Evolutionary conservation across 1,140 invertebrate genomes (phyloP).

Genomic region (Heliothis subflexa): DNA sequence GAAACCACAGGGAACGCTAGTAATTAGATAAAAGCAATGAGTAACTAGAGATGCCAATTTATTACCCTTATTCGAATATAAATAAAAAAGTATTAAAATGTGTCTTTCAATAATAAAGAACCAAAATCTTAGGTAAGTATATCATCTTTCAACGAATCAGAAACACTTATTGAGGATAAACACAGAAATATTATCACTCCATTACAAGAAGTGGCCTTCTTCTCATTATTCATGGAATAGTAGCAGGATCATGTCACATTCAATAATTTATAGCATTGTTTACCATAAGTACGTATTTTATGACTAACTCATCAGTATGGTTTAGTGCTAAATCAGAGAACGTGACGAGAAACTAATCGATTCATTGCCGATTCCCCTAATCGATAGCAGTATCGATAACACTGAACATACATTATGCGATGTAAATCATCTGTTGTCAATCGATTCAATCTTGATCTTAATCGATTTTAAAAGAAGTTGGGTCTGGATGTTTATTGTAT

Average conservation of each 20-base stretch:
- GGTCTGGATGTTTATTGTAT: not conserved
- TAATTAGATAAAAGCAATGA: too few relatives aligned
- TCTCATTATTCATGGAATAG: not conserved
- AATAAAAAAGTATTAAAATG: too few relatives aligned
- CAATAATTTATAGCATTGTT: slow-evolving; percentile 1
- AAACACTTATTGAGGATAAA: not conserved
- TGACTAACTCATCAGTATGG: not conserved
- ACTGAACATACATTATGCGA: slow-evolving; percentile 30
- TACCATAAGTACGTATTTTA: not conserved
- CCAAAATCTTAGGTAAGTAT: too few relatives aligned
- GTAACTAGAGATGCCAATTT: too few relatives aligned
- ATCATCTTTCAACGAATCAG: too few relatives aligned
- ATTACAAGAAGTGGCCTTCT: too few relatives aligned
- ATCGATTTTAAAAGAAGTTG: slow-evolving; percentile 34
- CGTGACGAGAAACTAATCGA: slow-evolving; percentile 32
- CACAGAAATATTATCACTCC: not conserved
- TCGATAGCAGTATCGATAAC: slow-evolving; percentile 27
- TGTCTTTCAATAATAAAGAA: too few relatives aligned
- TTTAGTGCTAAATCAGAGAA: slow-evolving; percentile 7
- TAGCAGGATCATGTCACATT: not conserved
- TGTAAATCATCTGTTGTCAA: slow-evolving; percentile 39
- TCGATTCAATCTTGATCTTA: slow-evolving; percentile 32
- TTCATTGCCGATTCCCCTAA: slow-evolving; percentile 4
- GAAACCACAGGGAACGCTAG: too few relatives aligned
- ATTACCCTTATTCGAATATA: too few relatives aligned